Conservation (phyloP, 2,888 invertebrate genomes). For the Horisme vitalbata region DNA sequence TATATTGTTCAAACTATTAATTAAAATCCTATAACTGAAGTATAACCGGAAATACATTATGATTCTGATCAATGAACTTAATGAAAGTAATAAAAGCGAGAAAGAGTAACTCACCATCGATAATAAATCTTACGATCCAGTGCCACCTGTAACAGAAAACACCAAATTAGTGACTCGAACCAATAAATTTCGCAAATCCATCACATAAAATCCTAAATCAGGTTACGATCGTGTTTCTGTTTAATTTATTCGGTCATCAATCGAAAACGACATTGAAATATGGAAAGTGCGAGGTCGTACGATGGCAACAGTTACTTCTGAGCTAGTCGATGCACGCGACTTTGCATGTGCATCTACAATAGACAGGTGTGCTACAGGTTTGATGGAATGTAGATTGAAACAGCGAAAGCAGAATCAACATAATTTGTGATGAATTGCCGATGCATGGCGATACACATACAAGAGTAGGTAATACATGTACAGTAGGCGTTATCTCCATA, state of each 20-base stretch:
- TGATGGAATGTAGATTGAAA: slow-evolving; percentile 28
- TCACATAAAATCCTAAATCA: slow-evolving; percentile 27
- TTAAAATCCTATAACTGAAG: too few relatives aligned
- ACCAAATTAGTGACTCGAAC: slow-evolving; percentile 23
- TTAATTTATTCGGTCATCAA: slow-evolving; percentile 38
- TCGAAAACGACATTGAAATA: slow-evolving; percentile 41
- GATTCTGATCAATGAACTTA: too few relatives aligned
- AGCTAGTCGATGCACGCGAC: slow-evolving; percentile 17
- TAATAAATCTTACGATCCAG: slow-evolving; percentile 30
- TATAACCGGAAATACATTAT: too few relatives aligned
- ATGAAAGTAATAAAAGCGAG: too few relatives aligned
- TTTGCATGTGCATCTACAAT: slow-evolving; percentile 20
- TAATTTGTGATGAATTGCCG: slow-evolving; percentile 20
- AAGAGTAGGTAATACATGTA: not conserved
- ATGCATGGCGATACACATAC: slow-evolving; percentile 1
- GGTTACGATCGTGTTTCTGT: slow-evolving; percentile 30
- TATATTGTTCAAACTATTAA: too few relatives aligned
- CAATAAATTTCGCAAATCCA: slow-evolving; percentile 22
- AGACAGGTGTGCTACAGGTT: slow-evolving; percentile 26
- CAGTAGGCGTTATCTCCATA: not conserved
- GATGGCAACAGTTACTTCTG: slow-evolving; percentile 12
- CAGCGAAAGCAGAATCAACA: slow-evolving; percentile 20
- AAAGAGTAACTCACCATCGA: slow-evolving; percentile 40
- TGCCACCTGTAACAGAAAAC: slow-evolving; percentile 41
- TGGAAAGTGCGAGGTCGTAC: slow-evolving; percentile 41